phyloP scores from a whole-genome alignment of 1,140 invertebrate species.

The Idris sp. region DNA sequence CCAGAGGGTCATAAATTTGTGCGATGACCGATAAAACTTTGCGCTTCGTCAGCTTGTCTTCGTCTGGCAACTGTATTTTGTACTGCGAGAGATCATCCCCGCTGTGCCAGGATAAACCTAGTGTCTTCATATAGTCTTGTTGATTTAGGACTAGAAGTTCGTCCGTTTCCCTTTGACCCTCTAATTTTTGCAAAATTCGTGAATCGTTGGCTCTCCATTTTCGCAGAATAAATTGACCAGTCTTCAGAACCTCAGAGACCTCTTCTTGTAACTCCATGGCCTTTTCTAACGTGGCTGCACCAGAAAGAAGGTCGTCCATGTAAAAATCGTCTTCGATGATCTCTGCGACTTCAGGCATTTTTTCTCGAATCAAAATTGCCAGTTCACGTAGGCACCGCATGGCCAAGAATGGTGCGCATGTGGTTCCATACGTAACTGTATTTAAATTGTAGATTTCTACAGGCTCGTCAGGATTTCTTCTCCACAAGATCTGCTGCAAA shows the following conservation, averaged over 20 bases:
- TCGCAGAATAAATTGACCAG: not conserved
- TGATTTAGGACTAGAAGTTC: not conserved
- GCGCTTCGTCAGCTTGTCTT: not conserved
- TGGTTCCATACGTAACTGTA: constrained; percentile 67
- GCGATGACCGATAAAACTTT: constrained; percentile 4
- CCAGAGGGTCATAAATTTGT: constrained; percentile 12
- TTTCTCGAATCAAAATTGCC: constrained; percentile 3
- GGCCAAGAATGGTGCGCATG: constrained; percentile 2
- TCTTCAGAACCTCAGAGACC: too few relatives aligned
- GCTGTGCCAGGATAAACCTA: constrained; percentile 6
- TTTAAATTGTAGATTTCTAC: constrained; percentile 55
- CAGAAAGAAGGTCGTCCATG: constrained; percentile 62
- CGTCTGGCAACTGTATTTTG: not conserved
- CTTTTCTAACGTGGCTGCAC: constrained; percentile 18
- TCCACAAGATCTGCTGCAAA: constrained; percentile 63
- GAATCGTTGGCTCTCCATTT: constrained; percentile 7
- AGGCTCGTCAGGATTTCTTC: constrained; percentile 13
- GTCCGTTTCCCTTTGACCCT: not conserved
- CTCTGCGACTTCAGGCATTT: constrained; percentile 8
- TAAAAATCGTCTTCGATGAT: constrained; percentile 54
- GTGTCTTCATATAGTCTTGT: constrained; percentile 7
- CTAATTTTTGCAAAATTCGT: not conserved
- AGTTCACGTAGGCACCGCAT: constrained; percentile 9
- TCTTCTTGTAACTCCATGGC: not conserved
- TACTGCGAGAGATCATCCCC: constrained; percentile 6